Conservation (phyloP, 35 echinoderm and acorn worm species). For the Acanthaster planci region DNA sequence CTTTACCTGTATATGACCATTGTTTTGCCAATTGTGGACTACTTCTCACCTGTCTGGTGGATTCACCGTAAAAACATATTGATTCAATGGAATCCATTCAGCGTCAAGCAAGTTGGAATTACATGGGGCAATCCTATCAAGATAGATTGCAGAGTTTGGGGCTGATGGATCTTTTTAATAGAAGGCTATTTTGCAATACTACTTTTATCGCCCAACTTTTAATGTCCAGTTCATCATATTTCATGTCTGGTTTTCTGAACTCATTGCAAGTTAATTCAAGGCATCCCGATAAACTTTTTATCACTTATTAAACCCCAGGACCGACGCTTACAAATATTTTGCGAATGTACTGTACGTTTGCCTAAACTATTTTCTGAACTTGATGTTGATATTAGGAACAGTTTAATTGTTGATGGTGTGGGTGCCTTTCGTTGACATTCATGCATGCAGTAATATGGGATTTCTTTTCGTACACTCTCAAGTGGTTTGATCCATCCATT, state of each 20-base stretch:
- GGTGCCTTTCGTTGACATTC: too few species aligned
- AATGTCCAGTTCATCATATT: background rate
- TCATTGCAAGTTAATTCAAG: background rate
- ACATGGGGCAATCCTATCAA: background rate
- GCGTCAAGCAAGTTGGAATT: background rate
- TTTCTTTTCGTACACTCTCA: too few species aligned
- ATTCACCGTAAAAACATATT: background rate
- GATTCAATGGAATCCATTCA: background rate
- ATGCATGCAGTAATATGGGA: too few species aligned
- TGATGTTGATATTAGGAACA: too few species aligned
- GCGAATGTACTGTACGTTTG: background rate
- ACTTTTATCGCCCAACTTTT: background rate
- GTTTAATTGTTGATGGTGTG: too few species aligned
- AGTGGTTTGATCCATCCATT: too few species aligned
- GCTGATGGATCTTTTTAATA: background rate
- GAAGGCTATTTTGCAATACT: background rate
- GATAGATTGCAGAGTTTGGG: background rate
- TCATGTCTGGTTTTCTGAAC: background rate
- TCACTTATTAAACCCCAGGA: background rate
- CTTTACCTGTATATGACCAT: background rate
- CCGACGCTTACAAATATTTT: background rate
- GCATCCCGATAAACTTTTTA: background rate
- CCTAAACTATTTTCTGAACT: too few species aligned
- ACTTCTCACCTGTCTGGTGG: background rate
- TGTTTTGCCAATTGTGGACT: background rate